These are phyloP conservation scores for Campylorhamphus procurvoides DNA, from an alignment of 2,113 vertebrate genomes.

Conservation along the genomic window DNA sequence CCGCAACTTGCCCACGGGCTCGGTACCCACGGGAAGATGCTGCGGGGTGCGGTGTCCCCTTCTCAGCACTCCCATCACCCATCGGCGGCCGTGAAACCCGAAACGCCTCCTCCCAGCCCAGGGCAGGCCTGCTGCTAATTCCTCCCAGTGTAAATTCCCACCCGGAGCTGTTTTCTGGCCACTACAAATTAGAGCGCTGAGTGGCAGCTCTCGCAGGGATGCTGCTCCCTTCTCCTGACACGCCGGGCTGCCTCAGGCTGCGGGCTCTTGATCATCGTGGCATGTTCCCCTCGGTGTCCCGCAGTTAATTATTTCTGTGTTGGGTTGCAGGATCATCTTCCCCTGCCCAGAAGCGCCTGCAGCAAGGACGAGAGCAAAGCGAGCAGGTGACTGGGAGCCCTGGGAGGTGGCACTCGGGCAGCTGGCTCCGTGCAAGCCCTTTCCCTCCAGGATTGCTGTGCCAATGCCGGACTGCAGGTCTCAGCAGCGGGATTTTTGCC, in stretches of 20 bases:
- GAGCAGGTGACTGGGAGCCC: not conserved
- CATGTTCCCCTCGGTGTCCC: slow-evolving; percentile 6
- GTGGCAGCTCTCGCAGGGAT: not conserved
- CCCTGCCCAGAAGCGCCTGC: not conserved
- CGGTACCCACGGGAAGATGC: rapidly evolving
- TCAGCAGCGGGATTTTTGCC: not conserved
- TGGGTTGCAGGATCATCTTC: slow-evolving; percentile 29
- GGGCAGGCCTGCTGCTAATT: not conserved
- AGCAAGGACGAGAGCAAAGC: not conserved
- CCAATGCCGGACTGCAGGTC: rapidly evolving
- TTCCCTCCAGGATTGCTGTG: not conserved
- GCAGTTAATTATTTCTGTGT: slow-evolving; percentile 20
- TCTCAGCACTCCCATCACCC: not conserved
- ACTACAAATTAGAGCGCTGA: not conserved
- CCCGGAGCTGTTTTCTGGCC: not conserved
- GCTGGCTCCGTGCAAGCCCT: not conserved
- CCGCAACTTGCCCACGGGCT: not conserved
- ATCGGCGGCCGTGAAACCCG: not conserved
- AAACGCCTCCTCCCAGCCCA: not conserved
- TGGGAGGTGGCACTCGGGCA: not conserved
- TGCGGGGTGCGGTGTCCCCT: rapidly evolving
- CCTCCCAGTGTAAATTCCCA: not conserved
- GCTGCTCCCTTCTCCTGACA: not conserved
- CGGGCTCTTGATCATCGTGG: not conserved
- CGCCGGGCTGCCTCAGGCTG: not conserved